A percentile compares a stretch with the other conserved stretches of the same genome.
Conservation (phyloP, 2,113 vertebrate species). For the Synchiropus splendidus region DNA sequence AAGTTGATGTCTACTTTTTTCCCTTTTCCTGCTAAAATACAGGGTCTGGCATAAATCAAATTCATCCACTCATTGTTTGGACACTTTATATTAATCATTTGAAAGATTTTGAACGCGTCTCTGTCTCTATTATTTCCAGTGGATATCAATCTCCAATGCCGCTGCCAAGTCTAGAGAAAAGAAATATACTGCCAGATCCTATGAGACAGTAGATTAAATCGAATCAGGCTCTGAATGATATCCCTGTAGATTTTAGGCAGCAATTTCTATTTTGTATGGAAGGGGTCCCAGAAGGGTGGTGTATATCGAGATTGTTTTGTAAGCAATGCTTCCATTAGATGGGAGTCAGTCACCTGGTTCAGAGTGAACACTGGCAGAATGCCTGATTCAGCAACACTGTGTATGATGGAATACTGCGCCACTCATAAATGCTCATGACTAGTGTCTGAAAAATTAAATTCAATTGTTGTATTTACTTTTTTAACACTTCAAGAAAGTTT, state of each 20-base stretch:
- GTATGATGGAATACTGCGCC: slow-evolving; percentile 18
- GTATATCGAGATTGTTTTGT: slow-evolving; percentile 50
- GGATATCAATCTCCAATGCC: slow-evolving; percentile 38
- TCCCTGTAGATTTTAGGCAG: slow-evolving; percentile 35
- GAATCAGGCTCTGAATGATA: slow-evolving; percentile 19
- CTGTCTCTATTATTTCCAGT: slow-evolving; percentile 36
- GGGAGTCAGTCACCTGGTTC: slow-evolving; percentile 44
- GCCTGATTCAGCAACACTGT: slow-evolving; percentile 33
- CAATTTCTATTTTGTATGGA: slow-evolving; percentile 35
- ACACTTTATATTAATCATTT: slow-evolving; percentile 40
- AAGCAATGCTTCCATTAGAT: slow-evolving; percentile 50
- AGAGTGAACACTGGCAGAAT: slow-evolving; percentile 38
- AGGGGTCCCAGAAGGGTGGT: slow-evolving; percentile 25
- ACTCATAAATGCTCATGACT: too few relatives aligned
- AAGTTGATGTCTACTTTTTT: slow-evolving; percentile 6
- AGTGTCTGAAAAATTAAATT: background rate
- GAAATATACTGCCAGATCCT: slow-evolving; percentile 29
- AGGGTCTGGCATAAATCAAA: slow-evolving; percentile 37
- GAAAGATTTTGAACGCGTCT: slow-evolving; percentile 30
- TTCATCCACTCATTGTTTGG: slow-evolving; percentile 46
- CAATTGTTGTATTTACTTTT: too few relatives aligned
- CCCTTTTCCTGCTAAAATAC: too few relatives aligned
- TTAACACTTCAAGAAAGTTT: too few relatives aligned
- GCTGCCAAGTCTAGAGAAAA: slow-evolving; percentile 25
- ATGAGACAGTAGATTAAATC: slow-evolving; percentile 38